Percentiles rank a stretch among this genome's conserved stretches.
Conservation (phyloP, 2,113 vertebrate genomes). For the Amphiprion percula region DNA sequence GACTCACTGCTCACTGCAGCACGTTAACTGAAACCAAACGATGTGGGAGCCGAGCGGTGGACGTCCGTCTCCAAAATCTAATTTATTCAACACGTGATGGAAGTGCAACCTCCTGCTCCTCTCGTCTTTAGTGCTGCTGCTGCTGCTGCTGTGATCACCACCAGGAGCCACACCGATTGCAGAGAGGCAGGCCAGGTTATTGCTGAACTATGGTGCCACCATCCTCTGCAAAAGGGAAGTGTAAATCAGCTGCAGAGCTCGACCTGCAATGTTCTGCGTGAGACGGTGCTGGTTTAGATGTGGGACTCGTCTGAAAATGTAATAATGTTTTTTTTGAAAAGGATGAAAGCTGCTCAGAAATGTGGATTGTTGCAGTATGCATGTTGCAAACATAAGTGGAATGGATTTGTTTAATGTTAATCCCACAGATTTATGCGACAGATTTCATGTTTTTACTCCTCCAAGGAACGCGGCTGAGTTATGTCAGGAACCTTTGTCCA, state of each 20-base stretch:
- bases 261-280: not conserved
- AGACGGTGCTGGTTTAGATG: too few relatives aligned
- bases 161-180: slow-evolving; percentile 53
- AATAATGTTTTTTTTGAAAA: not conserved
- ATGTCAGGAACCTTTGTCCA: too few relatives aligned
- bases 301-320: not conserved
- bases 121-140: not conserved
- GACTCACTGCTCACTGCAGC: slow-evolving; percentile 48
- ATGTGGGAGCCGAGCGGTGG: slow-evolving; percentile 48
- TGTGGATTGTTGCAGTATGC: not conserved
- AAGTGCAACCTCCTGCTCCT: slow-evolving; percentile 56
- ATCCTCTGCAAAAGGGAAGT: slow-evolving; percentile 76
- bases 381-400: too few relatives aligned
- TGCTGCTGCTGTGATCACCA: slow-evolving; percentile 40
- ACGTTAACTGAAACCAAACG: slow-evolving; percentile 63
- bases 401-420: too few relatives aligned
- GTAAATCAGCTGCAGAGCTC: slow-evolving; percentile 6
- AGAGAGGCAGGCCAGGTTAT: slow-evolving; percentile 22
- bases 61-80: slow-evolving; percentile 71
- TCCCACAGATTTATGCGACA: too few relatives aligned
- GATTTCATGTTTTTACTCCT: too few relatives aligned
- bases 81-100: slow-evolving; percentile 83
- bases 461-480: too few relatives aligned
- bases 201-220: slow-evolving; percentile 86
- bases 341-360: not conserved